phyloP scores from a whole-genome alignment of 2,113 vertebrate genomes.

The Callionymus lyra region DNA sequence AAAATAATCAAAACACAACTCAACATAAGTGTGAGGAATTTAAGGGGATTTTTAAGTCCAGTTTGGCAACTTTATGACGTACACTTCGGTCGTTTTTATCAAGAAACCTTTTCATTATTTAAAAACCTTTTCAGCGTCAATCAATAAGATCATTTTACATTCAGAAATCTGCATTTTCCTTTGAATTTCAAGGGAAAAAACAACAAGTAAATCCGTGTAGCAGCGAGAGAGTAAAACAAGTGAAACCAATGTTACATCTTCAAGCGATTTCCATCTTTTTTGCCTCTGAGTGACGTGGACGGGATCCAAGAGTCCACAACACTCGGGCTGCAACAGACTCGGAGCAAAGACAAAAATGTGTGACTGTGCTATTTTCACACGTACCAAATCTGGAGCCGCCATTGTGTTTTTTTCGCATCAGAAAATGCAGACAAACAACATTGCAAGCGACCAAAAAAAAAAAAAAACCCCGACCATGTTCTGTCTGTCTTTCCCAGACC shows the following conservation, averaged over 20 bases:
- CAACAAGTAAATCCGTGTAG: too few species aligned
- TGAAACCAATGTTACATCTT: constrained; percentile 35
- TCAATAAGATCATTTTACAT: too few species aligned
- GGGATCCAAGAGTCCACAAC: constrained; percentile 14
- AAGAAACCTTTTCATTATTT: too few species aligned
- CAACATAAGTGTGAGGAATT: too few species aligned
- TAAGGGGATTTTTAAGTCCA: too few species aligned
- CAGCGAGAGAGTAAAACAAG: too few species aligned
- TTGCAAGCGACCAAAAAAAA: constrained; percentile 41
- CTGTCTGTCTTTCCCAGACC: constrained; percentile 24
- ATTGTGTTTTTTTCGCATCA: constrained; percentile 15
- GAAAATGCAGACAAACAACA: constrained; percentile 15
- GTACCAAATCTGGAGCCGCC: constrained; percentile 4
- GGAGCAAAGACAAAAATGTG: constrained; percentile 13
- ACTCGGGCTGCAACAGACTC: constrained; percentile 16
- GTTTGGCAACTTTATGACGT: too few species aligned
- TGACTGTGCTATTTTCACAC: constrained; percentile 7
- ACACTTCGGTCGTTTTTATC: too few species aligned
- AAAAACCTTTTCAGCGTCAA: too few species aligned
- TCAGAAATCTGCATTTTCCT: too few species aligned
- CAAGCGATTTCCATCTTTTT: constrained; percentile 23
- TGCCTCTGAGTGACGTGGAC: constrained; percentile 6
- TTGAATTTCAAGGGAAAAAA: too few species aligned
- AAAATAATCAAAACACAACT: too few species aligned
- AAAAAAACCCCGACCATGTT: constrained; percentile 20